phyloP scores from a whole-genome alignment of 2,113 vertebrate species.

The Macrotus californicus region DNA sequence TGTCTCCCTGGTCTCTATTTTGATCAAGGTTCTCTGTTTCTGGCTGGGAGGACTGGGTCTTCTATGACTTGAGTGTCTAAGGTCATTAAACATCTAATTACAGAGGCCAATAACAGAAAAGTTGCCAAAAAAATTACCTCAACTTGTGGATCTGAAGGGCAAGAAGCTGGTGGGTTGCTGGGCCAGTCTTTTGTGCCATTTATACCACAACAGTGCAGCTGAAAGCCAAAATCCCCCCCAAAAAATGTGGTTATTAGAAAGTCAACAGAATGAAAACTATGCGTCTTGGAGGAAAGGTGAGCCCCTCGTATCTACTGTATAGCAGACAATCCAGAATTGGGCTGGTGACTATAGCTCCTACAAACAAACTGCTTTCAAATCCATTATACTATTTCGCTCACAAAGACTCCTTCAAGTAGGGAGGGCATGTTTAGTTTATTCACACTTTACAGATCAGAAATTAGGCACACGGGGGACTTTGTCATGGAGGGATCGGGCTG shows the following conservation, averaged over 20 bases:
- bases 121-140: conserved; percentile 51
- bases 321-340: neutral
- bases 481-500: neutral
- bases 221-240: conserved; percentile 1
- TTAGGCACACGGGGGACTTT: neutral
- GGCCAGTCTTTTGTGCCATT: conserved; percentile 64
- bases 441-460: neutral
- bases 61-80: neutral
- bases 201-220: conserved; percentile 74
- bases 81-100: neutral
- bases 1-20: neutral
- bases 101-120: neutral
- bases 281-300: neutral
- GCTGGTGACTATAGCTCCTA: neutral
- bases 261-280: neutral
- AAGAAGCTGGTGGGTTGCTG: neutral
- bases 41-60: neutral
- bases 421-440: neutral
- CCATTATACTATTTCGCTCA: neutral
- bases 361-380: conserved; percentile 8
- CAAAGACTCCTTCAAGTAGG: neutral
- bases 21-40: neutral
- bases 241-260: conserved; percentile 26
- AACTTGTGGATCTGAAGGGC: conserved; percentile 20
- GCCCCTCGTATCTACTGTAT: neutral